phyloP scores from a whole-genome alignment of 2,797 vertebrate genomes.

The Carduelis carduelis region DNA sequence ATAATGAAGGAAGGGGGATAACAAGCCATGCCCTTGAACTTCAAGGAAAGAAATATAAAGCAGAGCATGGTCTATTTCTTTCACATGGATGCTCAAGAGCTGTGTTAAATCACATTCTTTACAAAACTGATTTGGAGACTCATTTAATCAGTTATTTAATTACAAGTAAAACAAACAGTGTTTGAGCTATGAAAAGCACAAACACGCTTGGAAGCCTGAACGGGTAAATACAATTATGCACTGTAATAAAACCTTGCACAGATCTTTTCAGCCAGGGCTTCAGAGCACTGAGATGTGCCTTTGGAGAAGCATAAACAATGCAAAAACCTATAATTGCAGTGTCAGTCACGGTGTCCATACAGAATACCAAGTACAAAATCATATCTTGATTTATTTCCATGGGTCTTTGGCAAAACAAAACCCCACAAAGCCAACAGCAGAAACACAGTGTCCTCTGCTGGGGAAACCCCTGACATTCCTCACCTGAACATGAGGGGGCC shows the following conservation, averaged over 20 bases:
- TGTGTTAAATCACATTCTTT: background rate
- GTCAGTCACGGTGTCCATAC: constrained; percentile 74
- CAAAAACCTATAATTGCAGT: constrained; percentile 78
- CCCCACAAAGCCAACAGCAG: background rate
- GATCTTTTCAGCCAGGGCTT: constrained; percentile 55
- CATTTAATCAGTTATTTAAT: constrained; percentile 69
- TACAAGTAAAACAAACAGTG: constrained; percentile 41
- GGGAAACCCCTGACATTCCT: background rate
- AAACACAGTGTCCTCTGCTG: constrained; percentile 73
- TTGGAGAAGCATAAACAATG: constrained; percentile 75
- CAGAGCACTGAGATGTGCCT: constrained; percentile 63
- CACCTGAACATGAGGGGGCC: background rate
- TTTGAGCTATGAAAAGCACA: constrained; percentile 24
- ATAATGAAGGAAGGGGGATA: background rate
- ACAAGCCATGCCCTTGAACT: background rate
- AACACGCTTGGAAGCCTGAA: constrained; percentile 35
- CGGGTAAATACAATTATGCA: constrained; percentile 62
- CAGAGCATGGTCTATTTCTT: background rate
- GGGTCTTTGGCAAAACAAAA: background rate
- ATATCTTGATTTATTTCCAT: constrained; percentile 59
- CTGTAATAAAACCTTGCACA: constrained; percentile 61
- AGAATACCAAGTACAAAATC: constrained; percentile 74
- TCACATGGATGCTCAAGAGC: background rate
- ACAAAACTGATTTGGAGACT: constrained; percentile 35
- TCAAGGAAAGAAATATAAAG: background rate